Conservation (phyloP, 2,888 invertebrate species). For the Crossocerus cetratus region DNA sequence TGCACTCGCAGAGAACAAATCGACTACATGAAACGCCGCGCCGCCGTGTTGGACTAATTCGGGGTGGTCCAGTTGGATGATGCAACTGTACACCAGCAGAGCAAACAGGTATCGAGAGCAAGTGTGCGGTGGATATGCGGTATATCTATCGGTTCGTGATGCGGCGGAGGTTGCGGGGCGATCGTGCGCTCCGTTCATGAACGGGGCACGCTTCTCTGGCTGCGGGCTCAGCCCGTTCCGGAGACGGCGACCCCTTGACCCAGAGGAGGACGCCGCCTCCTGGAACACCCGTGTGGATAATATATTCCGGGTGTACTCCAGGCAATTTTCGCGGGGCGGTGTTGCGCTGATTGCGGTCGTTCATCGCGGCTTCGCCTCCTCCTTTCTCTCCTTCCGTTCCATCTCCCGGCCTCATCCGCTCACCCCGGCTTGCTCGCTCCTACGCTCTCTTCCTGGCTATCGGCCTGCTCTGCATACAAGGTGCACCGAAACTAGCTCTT, state of each 20-base stretch:
- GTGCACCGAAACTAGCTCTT: not conserved
- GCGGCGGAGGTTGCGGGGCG: slow-evolving; percentile 27
- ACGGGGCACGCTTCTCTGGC: slow-evolving; percentile 61
- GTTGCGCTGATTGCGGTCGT: slow-evolving; percentile 75
- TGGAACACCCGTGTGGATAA: slow-evolving; percentile 66
- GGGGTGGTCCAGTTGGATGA: not conserved
- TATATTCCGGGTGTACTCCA: slow-evolving; percentile 70
- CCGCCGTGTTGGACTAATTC: not conserved
- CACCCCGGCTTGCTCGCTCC: not conserved
- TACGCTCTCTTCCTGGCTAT: not conserved
- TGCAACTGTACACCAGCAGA: slow-evolving; percentile 13
- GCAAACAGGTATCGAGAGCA: slow-evolving; percentile 37
- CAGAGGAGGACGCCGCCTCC: slow-evolving; percentile 55
- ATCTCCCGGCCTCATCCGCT: slow-evolving; percentile 4
- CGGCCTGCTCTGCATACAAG: slow-evolving; percentile 26
- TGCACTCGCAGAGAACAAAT: too few relatives aligned
- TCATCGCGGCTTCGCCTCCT: slow-evolving; percentile 67
- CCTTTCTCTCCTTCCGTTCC: slow-evolving; percentile 18
- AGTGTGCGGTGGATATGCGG: slow-evolving; percentile 1
- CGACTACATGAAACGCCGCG: too few relatives aligned
- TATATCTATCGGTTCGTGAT: not conserved
- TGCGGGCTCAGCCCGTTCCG: slow-evolving; percentile 55
- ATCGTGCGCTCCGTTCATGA: slow-evolving; percentile 46
- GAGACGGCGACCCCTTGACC: slow-evolving; percentile 58
- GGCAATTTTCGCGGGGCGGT: slow-evolving; percentile 72